These are phyloP conservation scores for Solea senegalensis DNA, from an alignment of 2,113 vertebrate genomes.

Conservation along the genomic window DNA sequence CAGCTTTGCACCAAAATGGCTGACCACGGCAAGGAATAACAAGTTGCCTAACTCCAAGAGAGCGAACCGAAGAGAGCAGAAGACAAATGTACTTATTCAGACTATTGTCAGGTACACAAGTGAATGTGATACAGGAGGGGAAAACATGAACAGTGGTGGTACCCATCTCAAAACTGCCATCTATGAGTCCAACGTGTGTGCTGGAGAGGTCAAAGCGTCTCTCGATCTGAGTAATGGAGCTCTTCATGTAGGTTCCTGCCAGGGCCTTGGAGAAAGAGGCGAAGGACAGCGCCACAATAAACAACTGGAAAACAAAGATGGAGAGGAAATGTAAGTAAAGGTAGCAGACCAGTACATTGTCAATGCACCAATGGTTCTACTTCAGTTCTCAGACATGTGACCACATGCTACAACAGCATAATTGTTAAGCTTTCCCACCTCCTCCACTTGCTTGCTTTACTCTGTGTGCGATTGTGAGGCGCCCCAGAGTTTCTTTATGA, in stretches of 20 bases:
- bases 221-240: conserved; percentile 92
- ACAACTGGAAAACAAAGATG: conserved; percentile 77
- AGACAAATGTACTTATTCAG: not conserved
- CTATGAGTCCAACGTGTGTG: conserved; percentile 84
- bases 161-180: conserved; percentile 95
- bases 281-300: conserved; percentile 87
- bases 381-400: too few relatives aligned
- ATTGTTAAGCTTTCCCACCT: too few relatives aligned
- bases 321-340: not conserved
- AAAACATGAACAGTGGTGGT: conserved; percentile 25
- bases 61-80: not conserved
- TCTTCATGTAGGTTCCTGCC: conserved; percentile 88
- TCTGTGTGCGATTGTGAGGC: too few relatives aligned
- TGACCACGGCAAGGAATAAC: conserved; percentile 89
- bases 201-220: conserved; percentile 90
- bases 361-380: too few relatives aligned
- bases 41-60: conserved; percentile 85
- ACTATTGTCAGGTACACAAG: not conserved
- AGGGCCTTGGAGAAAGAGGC: conserved; percentile 85
- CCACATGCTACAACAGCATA: too few relatives aligned
- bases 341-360: too few relatives aligned
- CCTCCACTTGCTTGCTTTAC: too few relatives aligned
- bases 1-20: conserved; percentile 92
- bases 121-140: not conserved
- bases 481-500: too few relatives aligned